A percentile compares a stretch with the other conserved stretches of the same genome.
These are phyloP conservation scores for Pentalonia nigronervosa DNA, from an alignment of 1,140 invertebrate genomes.

Conservation along the genomic window DNA sequence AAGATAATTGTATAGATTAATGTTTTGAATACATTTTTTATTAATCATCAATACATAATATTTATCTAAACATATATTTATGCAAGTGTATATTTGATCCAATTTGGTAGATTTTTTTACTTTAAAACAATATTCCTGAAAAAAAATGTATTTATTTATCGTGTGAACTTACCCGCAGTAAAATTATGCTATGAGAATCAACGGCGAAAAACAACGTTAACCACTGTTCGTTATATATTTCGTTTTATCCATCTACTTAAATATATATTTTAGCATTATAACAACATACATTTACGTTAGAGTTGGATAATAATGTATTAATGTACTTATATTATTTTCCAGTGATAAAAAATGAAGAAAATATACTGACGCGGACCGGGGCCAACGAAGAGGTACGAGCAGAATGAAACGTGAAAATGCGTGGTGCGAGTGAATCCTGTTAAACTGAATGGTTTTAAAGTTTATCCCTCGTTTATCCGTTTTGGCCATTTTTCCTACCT, in stretches of 20 bases:
- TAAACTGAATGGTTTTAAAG: conserved; percentile 56
- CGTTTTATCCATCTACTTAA: neutral
- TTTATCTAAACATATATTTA: neutral
- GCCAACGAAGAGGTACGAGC: neutral
- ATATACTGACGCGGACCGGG: neutral
- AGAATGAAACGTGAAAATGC: neutral
- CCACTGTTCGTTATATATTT: neutral
- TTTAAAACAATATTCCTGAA: neutral
- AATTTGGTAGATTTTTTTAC: too few species aligned
- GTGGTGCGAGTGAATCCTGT: conserved; percentile 32
- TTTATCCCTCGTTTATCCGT: conserved; percentile 53
- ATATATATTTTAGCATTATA: neutral
- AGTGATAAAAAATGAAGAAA: neutral
- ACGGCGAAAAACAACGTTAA: neutral
- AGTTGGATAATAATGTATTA: neutral
- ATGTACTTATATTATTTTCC: neutral
- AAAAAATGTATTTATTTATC: neutral
- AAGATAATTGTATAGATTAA: neutral
- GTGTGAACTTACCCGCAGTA: neutral
- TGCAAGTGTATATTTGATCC: too few species aligned
- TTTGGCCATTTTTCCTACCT: conserved; percentile 47
- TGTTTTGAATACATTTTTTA: neutral
- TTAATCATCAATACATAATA: neutral
- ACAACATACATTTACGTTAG: neutral
- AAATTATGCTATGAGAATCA: neutral